Base-by-base conservation (phyloP, 2,113 vertebrate species). In the Cavia aperea region DNA sequence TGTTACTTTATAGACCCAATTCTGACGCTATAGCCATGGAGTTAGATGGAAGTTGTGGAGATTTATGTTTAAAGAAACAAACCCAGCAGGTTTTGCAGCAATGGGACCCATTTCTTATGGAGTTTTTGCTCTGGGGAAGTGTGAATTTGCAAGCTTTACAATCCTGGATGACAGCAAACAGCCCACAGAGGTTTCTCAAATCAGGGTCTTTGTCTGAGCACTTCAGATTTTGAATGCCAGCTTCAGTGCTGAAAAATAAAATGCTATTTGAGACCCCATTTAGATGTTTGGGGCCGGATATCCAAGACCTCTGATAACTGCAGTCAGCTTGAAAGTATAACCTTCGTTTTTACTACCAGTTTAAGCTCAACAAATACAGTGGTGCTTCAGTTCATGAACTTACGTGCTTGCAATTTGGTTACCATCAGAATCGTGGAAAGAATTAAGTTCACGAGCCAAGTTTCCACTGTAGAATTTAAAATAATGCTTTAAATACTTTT, bases 31-130 rank as follows among this genome's bases (percentile, higher is more conserved):
- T 10, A 89, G 58, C 81, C 58, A 39, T 65, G 86, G 39, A 77
- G 58, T 18, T 51, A 77, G 75, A 72, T 87, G 65, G 63, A 60
- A 39, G 65, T 60, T 83, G 43, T 51, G 23, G 66, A 89, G 78
- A 88, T 92, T 93, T 81, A 90, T 68, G 33, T 81, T 92, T 87
- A 79, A 89, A 96, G 94, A 89, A 89, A 68, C 58, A 91, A 95
- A 91, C 43, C 77, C 51, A 51, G 88, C 70, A 46, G 54, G 78
- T 29, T 86, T 88, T 49, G 60, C 78, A 21, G 39, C 66, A 88
- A 62, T 21, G 13, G 5, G 60, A 72, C 49, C 88, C 49, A 31
- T 88, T 93, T 93, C 81, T 81, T 93, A 81, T 65, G 70, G 82
- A 92, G 60, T 78, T 63, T 85, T 90, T 66, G 46, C n/a, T 49